Base-by-base conservation (phyloP, 2,797 vertebrate genomes). In the Acridotheres tristis region DNA sequence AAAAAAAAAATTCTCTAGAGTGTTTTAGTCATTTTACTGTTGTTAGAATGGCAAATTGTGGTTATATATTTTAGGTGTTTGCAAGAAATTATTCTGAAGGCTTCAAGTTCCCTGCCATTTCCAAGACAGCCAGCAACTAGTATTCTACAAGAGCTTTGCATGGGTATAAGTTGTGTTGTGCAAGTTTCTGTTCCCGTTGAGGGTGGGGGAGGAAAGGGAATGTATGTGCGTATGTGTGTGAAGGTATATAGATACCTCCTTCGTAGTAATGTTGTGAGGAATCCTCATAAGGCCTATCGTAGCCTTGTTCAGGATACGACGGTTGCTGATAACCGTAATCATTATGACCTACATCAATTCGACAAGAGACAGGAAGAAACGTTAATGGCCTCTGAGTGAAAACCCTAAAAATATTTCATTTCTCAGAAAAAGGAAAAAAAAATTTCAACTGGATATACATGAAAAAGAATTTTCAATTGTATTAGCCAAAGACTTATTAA, bases 281-380 rank as follows among this genome's bases (percentile, higher is more conserved):
- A 98, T 98, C 98, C 98, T 98, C 98, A 97, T 98, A 98, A 98
- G 98, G 98, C 98, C 98, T 98, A 98, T 98, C 98, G 98, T 98
- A 98, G 98, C 98, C 98, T 98, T 98, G 98, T 98, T 98, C 98
- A 98, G 98, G 98, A 98, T 98, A 98, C 98, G 98, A 98, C 98
- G 98, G 98, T 97, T 98, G 98, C 98, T 98, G 98, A 98, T 98
- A 98, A 98, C 98, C 98, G 98, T 98, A 98, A 98, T 98, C 98
- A 98, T 98, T 98, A 98, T 98, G 98, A 98, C 98, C 98, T 98
- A 98, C 98, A 98, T 98, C 97, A 98, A 98, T 98, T 98, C 97
- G 98, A 98, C 98, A 98, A 98, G 97, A 98, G 98, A 98, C 98
- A 98, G 97, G 98, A 98, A 98, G 98, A 98, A 98, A 98, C 93